A percentile compares a stretch with the other conserved stretches of the same genome.
Conservation (phyloP, 92 coral and sea anemone genomes). For the Bergia sp. region DNA sequence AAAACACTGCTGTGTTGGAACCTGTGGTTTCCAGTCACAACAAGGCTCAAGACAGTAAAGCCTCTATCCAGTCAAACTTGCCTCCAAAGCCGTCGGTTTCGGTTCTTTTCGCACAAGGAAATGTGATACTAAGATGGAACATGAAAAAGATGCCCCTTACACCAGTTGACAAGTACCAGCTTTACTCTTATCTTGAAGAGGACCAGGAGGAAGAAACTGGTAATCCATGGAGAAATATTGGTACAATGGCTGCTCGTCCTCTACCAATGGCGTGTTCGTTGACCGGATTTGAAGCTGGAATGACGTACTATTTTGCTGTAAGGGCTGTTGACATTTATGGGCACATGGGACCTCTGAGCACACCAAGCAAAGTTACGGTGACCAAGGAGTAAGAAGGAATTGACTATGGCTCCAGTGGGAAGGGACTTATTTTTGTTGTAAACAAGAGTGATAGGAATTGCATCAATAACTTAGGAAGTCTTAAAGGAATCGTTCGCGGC, state of each 20-base stretch:
- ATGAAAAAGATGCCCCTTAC: conserved; percentile 1
- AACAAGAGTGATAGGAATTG: no score
- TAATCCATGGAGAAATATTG: not conserved
- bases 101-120: not conserved
- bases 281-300: not conserved
- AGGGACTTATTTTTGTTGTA: no score
- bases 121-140: not conserved
- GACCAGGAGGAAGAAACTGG: not conserved
- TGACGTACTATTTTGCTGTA: conserved; percentile 24
- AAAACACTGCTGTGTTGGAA: not conserved
- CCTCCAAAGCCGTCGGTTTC: not conserved
- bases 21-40: not conserved
- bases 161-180: not conserved
- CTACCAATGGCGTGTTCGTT: conserved; percentile 10
- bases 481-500: no score
- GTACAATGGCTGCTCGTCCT: not conserved
- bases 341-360: not conserved
- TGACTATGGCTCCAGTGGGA: not conserved
- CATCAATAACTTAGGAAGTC: no score
- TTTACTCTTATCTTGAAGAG: conserved; percentile 9
- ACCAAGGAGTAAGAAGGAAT: not conserved
- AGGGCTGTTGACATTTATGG: conserved; percentile 16
- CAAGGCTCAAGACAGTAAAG: not conserved
- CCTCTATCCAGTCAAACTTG: not conserved
- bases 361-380: not conserved